These are phyloP conservation scores for Gadopsis marmoratus DNA, from an alignment of 2,797 vertebrate genomes.

Conservation along the genomic window DNA sequence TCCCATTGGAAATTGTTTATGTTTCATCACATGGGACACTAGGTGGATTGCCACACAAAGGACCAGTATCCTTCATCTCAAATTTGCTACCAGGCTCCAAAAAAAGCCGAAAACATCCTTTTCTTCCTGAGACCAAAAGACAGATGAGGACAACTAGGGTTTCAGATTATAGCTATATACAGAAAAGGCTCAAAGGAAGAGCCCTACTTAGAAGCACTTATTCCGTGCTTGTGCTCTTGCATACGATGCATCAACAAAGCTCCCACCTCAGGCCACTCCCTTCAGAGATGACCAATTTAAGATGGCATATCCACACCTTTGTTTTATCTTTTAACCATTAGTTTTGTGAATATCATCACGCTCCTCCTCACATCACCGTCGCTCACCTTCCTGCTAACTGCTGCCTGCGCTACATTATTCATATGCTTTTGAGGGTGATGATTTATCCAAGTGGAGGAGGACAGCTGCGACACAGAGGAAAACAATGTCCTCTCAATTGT, in stretches of 20 bases:
- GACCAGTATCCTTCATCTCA: slow-evolving; percentile 16
- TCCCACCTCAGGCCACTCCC: too few relatives aligned
- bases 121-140: slow-evolving; percentile 22
- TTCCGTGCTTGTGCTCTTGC: not conserved
- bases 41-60: slow-evolving; percentile 55
- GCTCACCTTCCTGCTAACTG: slow-evolving; percentile 30
- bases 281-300: slow-evolving; percentile 12
- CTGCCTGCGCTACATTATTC: slow-evolving; percentile 53
- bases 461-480: slow-evolving; percentile 28
- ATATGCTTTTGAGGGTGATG: slow-evolving; percentile 50
- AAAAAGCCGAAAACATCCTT: not conserved
- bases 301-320: not conserved
- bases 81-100: slow-evolving; percentile 17
- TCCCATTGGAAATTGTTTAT: slow-evolving; percentile 60
- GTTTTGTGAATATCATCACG: slow-evolving; percentile 11
- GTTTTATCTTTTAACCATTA: slow-evolving; percentile 27
- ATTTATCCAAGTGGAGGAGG: slow-evolving; percentile 49
- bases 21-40: slow-evolving; percentile 52
- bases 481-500: slow-evolving; percentile 30
- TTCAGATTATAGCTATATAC: slow-evolving; percentile 18
- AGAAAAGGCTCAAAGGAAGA: slow-evolving; percentile 14
- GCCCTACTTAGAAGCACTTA: not conserved
- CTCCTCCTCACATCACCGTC: slow-evolving; percentile 3
- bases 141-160: slow-evolving; percentile 17
- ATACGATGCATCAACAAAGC: not conserved